Evolutionary conservation across 2,888 invertebrate genomes (phyloP), one percentile per base, ranked within the genome.

Genomic region (Drosophila birchii): DNA sequence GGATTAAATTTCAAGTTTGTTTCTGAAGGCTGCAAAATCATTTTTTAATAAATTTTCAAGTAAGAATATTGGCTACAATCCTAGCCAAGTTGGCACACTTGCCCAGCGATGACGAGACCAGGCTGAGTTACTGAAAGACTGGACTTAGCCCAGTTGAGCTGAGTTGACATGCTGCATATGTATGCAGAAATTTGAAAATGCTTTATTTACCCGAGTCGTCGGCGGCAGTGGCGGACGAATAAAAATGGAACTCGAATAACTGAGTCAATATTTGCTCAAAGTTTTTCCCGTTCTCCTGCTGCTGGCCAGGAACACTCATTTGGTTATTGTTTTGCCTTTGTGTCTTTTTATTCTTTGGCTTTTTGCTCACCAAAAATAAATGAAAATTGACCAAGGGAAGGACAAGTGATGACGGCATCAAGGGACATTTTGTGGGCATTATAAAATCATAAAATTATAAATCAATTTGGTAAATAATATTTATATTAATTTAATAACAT

Each of bases 201-300:
- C 66, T 81, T 81, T 83, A 80, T 83, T 86, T 88, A 41, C 63
- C 68, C 78, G 41, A 29, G 41, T 47, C 53, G 51, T 36, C 62
- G 71, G 43, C 58, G 62, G 45, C 53, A 39, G 23, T 49, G 71
- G 38, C 58, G 72, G 39, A 36, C 45, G 67, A 64, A 75, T 51
- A 69, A 69, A 63, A 78, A 57, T 43, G 56, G 60, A 55, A 49
- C 45, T 51, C 49, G 20, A 61, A 74, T 66, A 75, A 60, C 55
- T 41, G 60, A 54, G 75, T 86, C 79, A 89, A 89, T 88, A 81
- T 86, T 86, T 88, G 63, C 66, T 34, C 32, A 80, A 83, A 83
- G 57, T 66, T 67, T 57, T 39, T 26, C 51, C 51, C 51, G 38
- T 36, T 45, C 44, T 34, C 12, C 41, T 38, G 32, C 41, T 38